A percentile compares a stretch with the other conserved stretches of the same genome.
phyloP scores from a whole-genome alignment of 2,113 vertebrate genomes.

The Apaloderma vittatum region DNA sequence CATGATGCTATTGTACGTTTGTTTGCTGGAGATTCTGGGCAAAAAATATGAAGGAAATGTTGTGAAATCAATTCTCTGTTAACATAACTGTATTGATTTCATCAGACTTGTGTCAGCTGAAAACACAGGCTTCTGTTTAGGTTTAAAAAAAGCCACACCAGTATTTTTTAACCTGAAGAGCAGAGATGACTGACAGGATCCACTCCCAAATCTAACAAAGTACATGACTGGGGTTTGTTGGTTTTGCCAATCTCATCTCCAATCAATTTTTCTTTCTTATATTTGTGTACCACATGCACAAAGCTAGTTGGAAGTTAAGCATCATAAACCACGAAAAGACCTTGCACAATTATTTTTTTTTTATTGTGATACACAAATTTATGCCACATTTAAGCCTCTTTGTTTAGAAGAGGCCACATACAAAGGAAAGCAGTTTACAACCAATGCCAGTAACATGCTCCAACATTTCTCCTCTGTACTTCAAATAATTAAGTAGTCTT shows the following conservation, averaged over 20 bases:
- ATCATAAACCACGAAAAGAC: not conserved
- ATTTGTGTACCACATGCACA: not conserved
- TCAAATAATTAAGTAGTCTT: not conserved
- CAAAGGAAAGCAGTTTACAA: not conserved
- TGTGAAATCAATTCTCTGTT: not conserved
- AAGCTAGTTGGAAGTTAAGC: not conserved
- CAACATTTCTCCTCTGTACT: not conserved
- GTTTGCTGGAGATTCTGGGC: not conserved
- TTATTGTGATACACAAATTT: not conserved
- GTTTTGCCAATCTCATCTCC: not conserved
- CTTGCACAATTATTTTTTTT: not conserved
- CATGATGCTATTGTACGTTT: not conserved
- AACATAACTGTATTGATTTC: slow-evolving; percentile 6
- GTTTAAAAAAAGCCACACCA: not conserved
- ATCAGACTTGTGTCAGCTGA: not conserved
- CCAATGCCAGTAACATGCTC: not conserved
- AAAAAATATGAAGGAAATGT: not conserved
- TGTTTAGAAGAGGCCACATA: not conserved
- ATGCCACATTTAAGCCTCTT: not conserved
- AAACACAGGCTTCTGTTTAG: not conserved
- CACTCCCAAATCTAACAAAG: not conserved
- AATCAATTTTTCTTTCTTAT: not conserved
- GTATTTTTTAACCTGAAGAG: not conserved
- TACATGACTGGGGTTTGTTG: not conserved
- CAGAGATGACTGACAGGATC: not conserved